phyloP scores from a whole-genome alignment of 2,888 invertebrate species.

The Pseudococcus jackbeardsleyi region DNA sequence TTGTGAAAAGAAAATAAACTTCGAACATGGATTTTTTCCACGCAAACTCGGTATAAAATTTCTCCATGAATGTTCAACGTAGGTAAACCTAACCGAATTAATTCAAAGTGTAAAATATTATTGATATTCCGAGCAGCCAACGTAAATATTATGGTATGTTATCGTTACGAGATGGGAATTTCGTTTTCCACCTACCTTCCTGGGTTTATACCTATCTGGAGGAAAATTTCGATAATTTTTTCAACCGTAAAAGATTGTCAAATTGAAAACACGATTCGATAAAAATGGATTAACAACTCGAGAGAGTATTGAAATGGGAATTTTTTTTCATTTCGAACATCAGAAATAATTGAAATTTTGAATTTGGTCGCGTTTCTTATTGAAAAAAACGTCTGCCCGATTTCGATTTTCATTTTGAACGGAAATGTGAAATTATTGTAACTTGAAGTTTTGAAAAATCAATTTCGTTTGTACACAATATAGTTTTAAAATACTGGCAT shows the following conservation, averaged over 20 bases:
- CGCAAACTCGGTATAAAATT: conserved; percentile 13
- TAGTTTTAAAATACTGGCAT: background rate
- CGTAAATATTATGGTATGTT: background rate
- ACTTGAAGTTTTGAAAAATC: background rate
- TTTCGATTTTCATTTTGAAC: background rate
- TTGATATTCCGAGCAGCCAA: background rate
- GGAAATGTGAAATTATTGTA: background rate
- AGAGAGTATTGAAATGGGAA: background rate
- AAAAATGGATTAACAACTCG: background rate
- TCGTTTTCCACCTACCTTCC: background rate
- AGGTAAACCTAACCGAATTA: background rate
- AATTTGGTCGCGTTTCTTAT: background rate
- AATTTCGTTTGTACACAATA: background rate
- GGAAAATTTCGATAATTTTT: background rate
- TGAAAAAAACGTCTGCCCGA: background rate
- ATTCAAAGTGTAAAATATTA: conserved; percentile 1
- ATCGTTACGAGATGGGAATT: background rate
- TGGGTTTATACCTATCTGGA: background rate
- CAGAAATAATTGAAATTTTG: background rate
- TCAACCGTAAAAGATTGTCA: background rate
- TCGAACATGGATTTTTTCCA: conserved; percentile 16
- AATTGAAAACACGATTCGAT: background rate
- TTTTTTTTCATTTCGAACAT: background rate
- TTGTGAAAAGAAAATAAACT: background rate
- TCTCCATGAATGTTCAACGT: background rate